Conservation (phyloP, 2,888 invertebrate genomes). For the Drosophila neotestacea region DNA sequence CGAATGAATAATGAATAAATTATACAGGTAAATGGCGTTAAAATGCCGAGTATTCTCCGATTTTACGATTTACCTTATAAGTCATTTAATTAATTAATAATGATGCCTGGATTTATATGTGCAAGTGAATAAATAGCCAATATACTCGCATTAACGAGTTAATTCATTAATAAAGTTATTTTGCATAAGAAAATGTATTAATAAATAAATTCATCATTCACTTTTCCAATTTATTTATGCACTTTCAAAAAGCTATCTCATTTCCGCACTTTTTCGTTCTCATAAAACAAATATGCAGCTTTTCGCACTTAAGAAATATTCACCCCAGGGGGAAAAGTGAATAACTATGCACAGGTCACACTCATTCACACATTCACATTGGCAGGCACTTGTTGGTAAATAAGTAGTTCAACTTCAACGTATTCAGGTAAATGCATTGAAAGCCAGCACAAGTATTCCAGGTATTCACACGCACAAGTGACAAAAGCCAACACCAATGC, state of each 20-base stretch:
- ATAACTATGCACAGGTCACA: constrained; percentile 33
- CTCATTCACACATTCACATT: constrained; percentile 14
- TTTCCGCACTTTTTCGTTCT: constrained; percentile 26
- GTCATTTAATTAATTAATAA: constrained; percentile 29
- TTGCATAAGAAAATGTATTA: background rate
- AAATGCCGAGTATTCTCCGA: constrained; percentile 24
- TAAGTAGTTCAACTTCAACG: constrained; percentile 65
- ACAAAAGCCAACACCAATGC: constrained; percentile 58
- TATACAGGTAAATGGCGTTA: constrained; percentile 29
- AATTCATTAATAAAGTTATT: background rate
- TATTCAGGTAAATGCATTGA: constrained; percentile 58
- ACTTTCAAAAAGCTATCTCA: constrained; percentile 21
- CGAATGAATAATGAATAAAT: constrained; percentile 41
- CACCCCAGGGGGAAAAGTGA: constrained; percentile 13
- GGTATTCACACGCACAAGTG: constrained; percentile 69
- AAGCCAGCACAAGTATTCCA: constrained; percentile 59
- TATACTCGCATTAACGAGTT: background rate
- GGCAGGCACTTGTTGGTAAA: constrained; percentile 43
- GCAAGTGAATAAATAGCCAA: background rate
- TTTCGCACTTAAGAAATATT: constrained; percentile 22
- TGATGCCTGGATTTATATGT: background rate
- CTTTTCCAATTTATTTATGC: constrained; percentile 8
- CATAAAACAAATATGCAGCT: constrained; percentile 19
- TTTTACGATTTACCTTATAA: constrained; percentile 4
- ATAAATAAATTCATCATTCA: constrained; percentile 4